phyloP scores from a whole-genome alignment of 2,797 vertebrate genomes.

The Hyperoplus immaculatus region DNA sequence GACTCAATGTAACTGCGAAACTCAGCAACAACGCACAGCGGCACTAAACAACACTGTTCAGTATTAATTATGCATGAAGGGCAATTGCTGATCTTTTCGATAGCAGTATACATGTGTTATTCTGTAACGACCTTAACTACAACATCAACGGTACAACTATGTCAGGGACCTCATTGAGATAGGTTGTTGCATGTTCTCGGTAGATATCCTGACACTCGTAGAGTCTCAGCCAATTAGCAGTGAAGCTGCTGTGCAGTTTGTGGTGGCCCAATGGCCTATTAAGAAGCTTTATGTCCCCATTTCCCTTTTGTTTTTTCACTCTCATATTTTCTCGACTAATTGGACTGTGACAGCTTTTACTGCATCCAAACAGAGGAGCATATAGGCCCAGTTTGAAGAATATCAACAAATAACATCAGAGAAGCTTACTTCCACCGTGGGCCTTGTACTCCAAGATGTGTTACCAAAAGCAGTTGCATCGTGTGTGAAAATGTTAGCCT shows the following conservation, averaged over 20 bases:
- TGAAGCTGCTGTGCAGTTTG: constrained; percentile 27
- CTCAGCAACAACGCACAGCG: neutral
- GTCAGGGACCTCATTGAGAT: constrained; percentile 27
- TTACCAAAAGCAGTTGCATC: constrained; percentile 51
- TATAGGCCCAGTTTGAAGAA: constrained; percentile 29
- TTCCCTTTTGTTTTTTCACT: constrained; percentile 52
- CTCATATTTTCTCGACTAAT: constrained; percentile 65
- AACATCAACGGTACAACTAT: neutral
- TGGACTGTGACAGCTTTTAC: constrained; percentile 61
- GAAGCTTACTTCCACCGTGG: constrained; percentile 38
- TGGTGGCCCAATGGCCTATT: constrained; percentile 52
- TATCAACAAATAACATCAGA: constrained; percentile 21
- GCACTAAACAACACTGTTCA: neutral
- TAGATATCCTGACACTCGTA: constrained; percentile 33
- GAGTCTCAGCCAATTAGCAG: constrained; percentile 52
- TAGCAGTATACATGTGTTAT: constrained; percentile 5
- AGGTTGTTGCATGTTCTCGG: constrained; percentile 12
- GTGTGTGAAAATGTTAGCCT: constrained; percentile 50
- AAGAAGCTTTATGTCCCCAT: constrained; percentile 56
- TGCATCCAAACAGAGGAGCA: constrained; percentile 23
- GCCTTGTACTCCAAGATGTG: constrained; percentile 31
- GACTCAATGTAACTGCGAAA: neutral
- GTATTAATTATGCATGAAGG: neutral
- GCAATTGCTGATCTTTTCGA: constrained; percentile 4
- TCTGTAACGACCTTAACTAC: constrained; percentile 5